These are phyloP conservation scores for Gobius niger DNA, from an alignment of 2,113 vertebrate genomes.

Conservation along the genomic window DNA sequence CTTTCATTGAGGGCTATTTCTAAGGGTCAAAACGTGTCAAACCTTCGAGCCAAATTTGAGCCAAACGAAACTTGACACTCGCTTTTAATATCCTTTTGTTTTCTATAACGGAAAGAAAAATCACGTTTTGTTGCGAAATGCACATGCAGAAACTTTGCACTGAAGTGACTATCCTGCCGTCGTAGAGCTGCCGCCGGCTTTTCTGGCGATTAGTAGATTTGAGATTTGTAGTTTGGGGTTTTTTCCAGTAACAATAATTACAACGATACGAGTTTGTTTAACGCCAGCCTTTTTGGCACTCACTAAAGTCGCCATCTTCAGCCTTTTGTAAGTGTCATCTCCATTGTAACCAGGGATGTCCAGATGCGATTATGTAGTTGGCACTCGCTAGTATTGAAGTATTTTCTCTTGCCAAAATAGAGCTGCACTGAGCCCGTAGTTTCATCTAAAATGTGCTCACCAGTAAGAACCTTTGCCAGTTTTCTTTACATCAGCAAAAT, in stretches of 20 bases:
- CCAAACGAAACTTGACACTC: conserved; percentile 32
- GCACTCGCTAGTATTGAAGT: background rate
- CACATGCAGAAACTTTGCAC: conserved; percentile 66
- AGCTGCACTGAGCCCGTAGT: no score
- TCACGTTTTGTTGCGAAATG: conserved; percentile 58
- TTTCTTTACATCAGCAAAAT: no score
- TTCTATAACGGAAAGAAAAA: conserved; percentile 14
- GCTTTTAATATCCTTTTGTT: conserved; percentile 31
- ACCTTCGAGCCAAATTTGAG: conserved; percentile 39
- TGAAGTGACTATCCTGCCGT: conserved; percentile 52
- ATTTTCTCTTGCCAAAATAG: no score
- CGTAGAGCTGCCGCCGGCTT: conserved; percentile 25
- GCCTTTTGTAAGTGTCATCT: conserved; percentile 44
- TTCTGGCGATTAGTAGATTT: conserved; percentile 18
- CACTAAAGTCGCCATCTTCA: conserved; percentile 38
- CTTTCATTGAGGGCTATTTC: conserved; percentile 65
- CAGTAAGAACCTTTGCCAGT: no score
- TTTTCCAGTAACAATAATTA: conserved; percentile 30
- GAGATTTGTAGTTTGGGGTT: conserved; percentile 38
- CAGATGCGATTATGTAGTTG: background rate
- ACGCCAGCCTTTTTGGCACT: conserved; percentile 45
- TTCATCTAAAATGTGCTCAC: no score
- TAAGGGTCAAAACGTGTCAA: conserved; percentile 43
- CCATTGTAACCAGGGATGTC: background rate
- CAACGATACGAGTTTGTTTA: conserved; percentile 22